Evolutionary conservation across 2,797 vertebrate species (phyloP), one percentile per base, ranked within the genome.

Genomic region (Netta rufina): DNA sequence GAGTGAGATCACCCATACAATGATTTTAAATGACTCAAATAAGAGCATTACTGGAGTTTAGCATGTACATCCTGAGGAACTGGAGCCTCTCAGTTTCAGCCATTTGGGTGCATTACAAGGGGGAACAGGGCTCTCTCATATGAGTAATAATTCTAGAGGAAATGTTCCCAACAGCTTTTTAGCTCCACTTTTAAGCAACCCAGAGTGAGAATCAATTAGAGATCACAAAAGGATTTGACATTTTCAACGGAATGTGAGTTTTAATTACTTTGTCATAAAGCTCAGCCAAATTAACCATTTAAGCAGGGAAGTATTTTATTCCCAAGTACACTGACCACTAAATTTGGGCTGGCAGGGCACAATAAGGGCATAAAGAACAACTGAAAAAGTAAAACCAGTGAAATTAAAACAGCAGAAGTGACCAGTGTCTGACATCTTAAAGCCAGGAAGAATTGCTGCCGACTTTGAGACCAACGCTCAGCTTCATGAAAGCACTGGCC

Each of bases 1-100:
- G 92, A 43, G 92, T 76, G 95, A 95, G 92, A 86, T 96, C 94
- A 87, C 49, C 92, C 94, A 28, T 54, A 14, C 7, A 65, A 4
- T 6, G 70, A 49, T 69, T 96, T 62, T 18, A 67, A 94, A 77
- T 1, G 10, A 39, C 94, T 95, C 82, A 24, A 49, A 21, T 12
- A 5, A 57, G 83, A 88, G 86, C 53, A 77, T 66, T 4, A 8
- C 91, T 30, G 41, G 43, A 56, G 19, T 14, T 53, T 47, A 51
- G 57, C 73, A 15, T 89, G 79, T 2, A 13, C 53, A 33, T 70
- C 87, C 64, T 3, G 6, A 73, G 72, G 80, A 85, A 8, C 18
- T 8, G 87, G 47, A 39, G 73, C 56, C 62, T 57, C 75, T 77
- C 49, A 2, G 1, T n/a, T 22, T 20, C 85, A 91, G 83, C 41